phyloP scores from a whole-genome alignment of 2,797 vertebrate species.

The Podarcis siculus region DNA sequence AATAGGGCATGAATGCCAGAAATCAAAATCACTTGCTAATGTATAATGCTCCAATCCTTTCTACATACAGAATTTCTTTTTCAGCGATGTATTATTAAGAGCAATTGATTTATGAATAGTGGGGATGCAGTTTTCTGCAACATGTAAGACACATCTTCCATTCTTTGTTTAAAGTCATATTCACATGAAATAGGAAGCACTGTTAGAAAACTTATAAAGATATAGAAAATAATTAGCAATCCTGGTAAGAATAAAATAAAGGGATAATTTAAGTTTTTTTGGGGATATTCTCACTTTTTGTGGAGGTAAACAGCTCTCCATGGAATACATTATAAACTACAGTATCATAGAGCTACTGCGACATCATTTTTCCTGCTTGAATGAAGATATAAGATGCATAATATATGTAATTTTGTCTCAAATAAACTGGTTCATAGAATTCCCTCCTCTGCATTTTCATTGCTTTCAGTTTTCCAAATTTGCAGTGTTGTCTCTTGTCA shows the following conservation, averaged over 20 bases:
- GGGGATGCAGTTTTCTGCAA: not conserved
- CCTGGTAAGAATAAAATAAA: not conserved
- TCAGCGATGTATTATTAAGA: not conserved
- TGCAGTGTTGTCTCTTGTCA: not conserved
- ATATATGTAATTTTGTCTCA: conserved; percentile 14
- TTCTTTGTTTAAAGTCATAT: not conserved
- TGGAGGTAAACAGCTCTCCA: not conserved
- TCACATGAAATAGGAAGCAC: conserved; percentile 1
- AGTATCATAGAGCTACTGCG: not conserved
- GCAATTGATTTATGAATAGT: not conserved
- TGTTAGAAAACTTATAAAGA: not conserved
- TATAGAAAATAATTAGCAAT: too few relatives aligned
- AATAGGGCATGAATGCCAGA: not conserved
- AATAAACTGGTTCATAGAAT: not conserved
- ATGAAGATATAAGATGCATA: not conserved
- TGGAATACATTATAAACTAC: not conserved
- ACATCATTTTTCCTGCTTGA: not conserved
- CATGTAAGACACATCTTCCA: not conserved
- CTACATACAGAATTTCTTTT: not conserved
- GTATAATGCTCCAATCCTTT: not conserved
- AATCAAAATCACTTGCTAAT: not conserved
- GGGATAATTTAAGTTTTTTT: conserved; percentile 16
- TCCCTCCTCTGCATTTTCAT: conserved; percentile 11
- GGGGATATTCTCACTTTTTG: not conserved
- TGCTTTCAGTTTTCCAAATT: conserved; percentile 3